Percentiles rank a stretch among this genome's conserved stretches.
These are phyloP conservation scores for Mimachlamys varia DNA, from an alignment of 2,888 invertebrate species.

Conservation along the genomic window DNA sequence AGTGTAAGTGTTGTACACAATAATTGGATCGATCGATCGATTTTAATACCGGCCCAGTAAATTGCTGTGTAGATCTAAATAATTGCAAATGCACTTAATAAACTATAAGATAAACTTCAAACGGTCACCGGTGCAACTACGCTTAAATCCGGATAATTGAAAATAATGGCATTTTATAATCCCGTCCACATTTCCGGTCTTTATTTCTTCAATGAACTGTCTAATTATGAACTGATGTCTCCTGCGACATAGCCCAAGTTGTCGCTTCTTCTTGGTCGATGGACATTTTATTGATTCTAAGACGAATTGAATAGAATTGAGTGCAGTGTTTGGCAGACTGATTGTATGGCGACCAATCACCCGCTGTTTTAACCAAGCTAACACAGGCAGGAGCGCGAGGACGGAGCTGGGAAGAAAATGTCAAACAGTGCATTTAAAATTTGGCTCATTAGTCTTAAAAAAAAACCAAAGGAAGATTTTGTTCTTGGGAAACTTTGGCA, in stretches of 20 bases:
- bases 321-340: neutral
- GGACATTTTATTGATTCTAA: neutral
- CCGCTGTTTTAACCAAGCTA: neutral
- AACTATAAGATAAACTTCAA: neutral
- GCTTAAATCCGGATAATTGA: neutral
- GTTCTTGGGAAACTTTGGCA: neutral
- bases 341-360: neutral
- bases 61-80: neutral
- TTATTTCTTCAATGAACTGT: neutral
- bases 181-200: neutral
- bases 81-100: neutral
- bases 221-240: neutral
- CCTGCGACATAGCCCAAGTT: neutral
- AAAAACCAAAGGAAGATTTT: neutral
- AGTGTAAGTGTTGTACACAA: too few species aligned
- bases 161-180: neutral
- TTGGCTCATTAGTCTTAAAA: neutral
- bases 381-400: neutral
- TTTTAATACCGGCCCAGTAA: too few species aligned
- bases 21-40: too few species aligned
- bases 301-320: conserved; percentile 22
- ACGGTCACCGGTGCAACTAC: neutral
- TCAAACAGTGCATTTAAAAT: conserved; percentile 20
- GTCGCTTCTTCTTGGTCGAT: neutral
- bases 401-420: neutral